A percentile compares a stretch with the other conserved stretches of the same genome.
phyloP scores from a whole-genome alignment of 2,888 invertebrate genomes.

The Nomada hirtipes region DNA sequence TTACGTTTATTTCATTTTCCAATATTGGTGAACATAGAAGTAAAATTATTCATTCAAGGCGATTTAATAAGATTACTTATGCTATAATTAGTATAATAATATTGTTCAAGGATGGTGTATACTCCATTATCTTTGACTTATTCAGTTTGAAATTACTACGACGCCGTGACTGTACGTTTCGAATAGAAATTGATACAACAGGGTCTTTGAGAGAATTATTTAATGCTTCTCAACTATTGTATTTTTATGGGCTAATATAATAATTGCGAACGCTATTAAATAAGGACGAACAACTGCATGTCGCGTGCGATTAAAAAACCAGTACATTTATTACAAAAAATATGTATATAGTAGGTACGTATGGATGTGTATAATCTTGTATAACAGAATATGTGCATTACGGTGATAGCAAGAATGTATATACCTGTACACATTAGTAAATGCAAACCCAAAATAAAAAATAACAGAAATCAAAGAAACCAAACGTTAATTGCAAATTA shows the following conservation, averaged over 20 bases:
- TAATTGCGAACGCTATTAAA: slow-evolving; percentile 42
- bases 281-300: slow-evolving; percentile 63
- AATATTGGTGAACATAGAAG: background rate
- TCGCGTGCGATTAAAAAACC: slow-evolving; percentile 67
- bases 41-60: background rate
- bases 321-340: slow-evolving; percentile 67
- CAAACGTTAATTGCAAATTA: slow-evolving; percentile 51
- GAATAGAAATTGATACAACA: background rate
- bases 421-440: slow-evolving; percentile 55
- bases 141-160: background rate
- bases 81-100: background rate
- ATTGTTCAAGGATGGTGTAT: background rate
- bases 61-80: background rate
- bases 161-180: background rate
- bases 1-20: slow-evolving; percentile 27
- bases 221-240: slow-evolving; percentile 16
- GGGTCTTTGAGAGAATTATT: background rate
- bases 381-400: slow-evolving; percentile 57
- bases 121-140: background rate
- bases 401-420: slow-evolving; percentile 41
- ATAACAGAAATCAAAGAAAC: slow-evolving; percentile 29
- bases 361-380: slow-evolving; percentile 49
- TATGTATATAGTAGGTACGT: slow-evolving; percentile 41
- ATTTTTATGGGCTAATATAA: background rate
- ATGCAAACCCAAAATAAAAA: slow-evolving; percentile 29